Conservation (phyloP, 2,888 invertebrate genomes). For the Drosophila rellima region DNA sequence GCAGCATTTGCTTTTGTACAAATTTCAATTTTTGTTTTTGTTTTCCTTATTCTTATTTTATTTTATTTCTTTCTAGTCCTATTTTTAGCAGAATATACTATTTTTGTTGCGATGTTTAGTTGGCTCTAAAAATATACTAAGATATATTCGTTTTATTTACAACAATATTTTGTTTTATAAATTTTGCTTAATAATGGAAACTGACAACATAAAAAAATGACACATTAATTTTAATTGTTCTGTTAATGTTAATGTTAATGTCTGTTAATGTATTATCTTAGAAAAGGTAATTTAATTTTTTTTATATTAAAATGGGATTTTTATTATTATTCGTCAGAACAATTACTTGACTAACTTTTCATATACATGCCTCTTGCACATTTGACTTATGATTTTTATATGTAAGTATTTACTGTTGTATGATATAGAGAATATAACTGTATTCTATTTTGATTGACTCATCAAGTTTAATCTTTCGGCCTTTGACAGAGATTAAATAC, state of each 20-base stretch:
- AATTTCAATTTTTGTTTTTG: conserved; percentile 24
- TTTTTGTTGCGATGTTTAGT: conserved; percentile 31
- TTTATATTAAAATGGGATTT: neutral
- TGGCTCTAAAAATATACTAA: conserved; percentile 35
- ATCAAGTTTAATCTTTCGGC: conserved; percentile 2
- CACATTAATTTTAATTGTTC: no score
- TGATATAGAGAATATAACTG: neutral
- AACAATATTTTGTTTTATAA: neutral
- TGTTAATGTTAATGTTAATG: no score
- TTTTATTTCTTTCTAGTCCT: conserved; percentile 8
- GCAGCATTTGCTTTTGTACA: conserved; percentile 25
- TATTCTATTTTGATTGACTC: conserved; percentile 5
- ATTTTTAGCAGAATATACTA: conserved; percentile 41
- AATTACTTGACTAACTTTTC: neutral
- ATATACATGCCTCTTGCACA: neutral
- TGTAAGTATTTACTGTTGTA: neutral
- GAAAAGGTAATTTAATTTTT: neutral
- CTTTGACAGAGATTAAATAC: conserved; percentile 1
- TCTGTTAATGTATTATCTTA: no score
- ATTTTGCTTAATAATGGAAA: neutral
- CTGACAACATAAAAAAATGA: no score
- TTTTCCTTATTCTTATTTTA: conserved; percentile 32
- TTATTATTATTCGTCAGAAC: neutral
- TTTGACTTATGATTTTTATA: neutral
- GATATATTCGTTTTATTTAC: neutral